These are phyloP conservation scores for Phataginus tetradactyla DNA, from an alignment of 2,797 vertebrate species.

Conservation along the genomic window DNA sequence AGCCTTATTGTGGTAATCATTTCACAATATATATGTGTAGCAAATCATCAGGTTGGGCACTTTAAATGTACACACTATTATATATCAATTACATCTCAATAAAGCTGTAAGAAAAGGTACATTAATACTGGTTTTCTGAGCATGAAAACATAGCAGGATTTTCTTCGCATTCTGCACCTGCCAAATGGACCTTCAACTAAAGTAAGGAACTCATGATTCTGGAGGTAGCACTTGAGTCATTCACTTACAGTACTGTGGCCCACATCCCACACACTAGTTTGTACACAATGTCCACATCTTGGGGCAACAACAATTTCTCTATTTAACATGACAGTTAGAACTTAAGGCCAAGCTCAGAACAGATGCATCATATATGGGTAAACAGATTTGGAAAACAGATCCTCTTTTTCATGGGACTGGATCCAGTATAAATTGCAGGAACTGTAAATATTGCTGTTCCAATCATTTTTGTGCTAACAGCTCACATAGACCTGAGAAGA, in stretches of 20 bases:
- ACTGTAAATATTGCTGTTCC: background rate
- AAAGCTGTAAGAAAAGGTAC: background rate
- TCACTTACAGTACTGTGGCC: background rate
- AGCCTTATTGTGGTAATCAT: background rate
- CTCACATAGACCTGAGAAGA: background rate
- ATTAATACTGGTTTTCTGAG: background rate
- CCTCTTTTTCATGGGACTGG: background rate
- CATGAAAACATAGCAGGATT: background rate
- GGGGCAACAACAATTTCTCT: background rate
- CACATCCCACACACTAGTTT: background rate
- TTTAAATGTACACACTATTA: background rate
- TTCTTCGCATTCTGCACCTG: background rate
- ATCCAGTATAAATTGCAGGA: background rate
- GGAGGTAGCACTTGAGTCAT: background rate
- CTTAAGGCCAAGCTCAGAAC: background rate
- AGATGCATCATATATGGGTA: background rate
- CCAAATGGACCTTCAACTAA: background rate
- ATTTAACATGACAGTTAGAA: background rate
- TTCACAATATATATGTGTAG: background rate
- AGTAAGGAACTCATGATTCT: background rate
- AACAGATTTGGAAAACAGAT: background rate
- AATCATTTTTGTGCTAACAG: background rate
- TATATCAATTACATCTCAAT: background rate
- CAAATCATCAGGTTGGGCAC: background rate
- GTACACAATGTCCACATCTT: background rate